phyloP scores from a whole-genome alignment of 2,797 vertebrate genomes.

The Acanthurus lineatus region DNA sequence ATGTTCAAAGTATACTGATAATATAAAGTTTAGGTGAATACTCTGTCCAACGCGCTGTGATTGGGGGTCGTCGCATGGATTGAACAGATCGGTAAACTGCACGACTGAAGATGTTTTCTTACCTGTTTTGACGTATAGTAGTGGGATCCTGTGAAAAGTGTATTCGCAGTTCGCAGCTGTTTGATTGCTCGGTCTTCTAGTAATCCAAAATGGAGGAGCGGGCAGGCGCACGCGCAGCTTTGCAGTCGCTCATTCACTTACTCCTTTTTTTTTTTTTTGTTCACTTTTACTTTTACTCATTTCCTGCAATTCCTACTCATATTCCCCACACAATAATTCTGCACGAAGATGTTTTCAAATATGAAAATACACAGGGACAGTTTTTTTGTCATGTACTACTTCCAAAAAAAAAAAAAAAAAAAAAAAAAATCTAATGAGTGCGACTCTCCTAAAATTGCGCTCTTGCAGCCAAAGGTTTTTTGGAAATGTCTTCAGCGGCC shows the following conservation, averaged over 20 bases:
- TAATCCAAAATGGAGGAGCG: conserved; percentile 18
- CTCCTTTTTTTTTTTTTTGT: not conserved
- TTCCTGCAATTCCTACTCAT: not conserved
- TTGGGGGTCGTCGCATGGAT: too few species aligned
- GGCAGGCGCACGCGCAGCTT: conserved; percentile 8
- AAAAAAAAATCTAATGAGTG: too few species aligned
- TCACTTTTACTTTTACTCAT: not conserved
- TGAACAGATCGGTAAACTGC: too few species aligned
- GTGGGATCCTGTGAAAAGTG: fast-evolving
- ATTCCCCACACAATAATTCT: fast-evolving
- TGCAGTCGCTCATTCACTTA: not conserved
- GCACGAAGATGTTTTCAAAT: not conserved
- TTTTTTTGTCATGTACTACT: too few species aligned
- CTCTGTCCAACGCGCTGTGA: too few species aligned
- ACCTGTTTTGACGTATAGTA: not conserved
- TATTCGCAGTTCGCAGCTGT: fast-evolving
- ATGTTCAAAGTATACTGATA: too few species aligned
- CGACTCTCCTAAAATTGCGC: not conserved
- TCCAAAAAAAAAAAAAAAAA: too few species aligned
- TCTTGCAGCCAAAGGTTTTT: not conserved
- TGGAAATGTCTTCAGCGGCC: conserved; percentile 34
- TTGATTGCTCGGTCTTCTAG: not conserved
- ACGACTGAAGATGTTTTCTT: not conserved
- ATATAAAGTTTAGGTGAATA: too few species aligned
- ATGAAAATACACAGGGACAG: not conserved